Conservation (phyloP, 1,140 invertebrate genomes). For the Calephelis virginiensis region DNA sequence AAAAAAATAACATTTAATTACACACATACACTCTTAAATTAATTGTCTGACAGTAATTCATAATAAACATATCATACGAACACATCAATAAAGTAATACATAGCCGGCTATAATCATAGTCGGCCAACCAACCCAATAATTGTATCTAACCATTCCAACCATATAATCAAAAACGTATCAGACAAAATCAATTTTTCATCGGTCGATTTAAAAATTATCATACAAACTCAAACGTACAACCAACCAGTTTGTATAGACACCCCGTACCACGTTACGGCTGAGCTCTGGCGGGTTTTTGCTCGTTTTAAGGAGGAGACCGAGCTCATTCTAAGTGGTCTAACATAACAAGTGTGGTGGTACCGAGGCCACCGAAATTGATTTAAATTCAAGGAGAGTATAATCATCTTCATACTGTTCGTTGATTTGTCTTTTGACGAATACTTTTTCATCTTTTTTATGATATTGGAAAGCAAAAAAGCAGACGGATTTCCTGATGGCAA, state of each 20-base stretch:
- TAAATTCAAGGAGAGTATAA: slow-evolving; percentile 52
- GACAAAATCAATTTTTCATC: slow-evolving; percentile 73
- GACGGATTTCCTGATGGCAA: too few relatives aligned
- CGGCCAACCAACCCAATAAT: slow-evolving; percentile 49
- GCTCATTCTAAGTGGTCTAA: slow-evolving; percentile 37
- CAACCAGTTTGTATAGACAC: slow-evolving; percentile 38
- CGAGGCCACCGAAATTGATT: slow-evolving; percentile 63
- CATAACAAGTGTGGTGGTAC: slow-evolving; percentile 51
- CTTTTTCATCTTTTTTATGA: neutral
- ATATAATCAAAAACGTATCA: slow-evolving; percentile 73
- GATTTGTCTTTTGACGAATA: slow-evolving; percentile 1
- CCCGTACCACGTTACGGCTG: slow-evolving; percentile 6
- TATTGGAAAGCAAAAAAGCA: too few relatives aligned
- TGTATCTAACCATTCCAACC: slow-evolving; percentile 60
- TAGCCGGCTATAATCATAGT: slow-evolving; percentile 22
- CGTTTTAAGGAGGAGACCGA: slow-evolving; percentile 19
- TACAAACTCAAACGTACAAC: slow-evolving; percentile 41
- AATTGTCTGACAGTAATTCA: slow-evolving; percentile 13
- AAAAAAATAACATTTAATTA: slow-evolving; percentile 12
- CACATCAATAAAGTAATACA: slow-evolving; percentile 9
- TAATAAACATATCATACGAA: slow-evolving; percentile 15
- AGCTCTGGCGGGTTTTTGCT: slow-evolving; percentile 16
- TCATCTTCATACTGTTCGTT: neutral
- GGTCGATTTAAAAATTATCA: slow-evolving; percentile 71
- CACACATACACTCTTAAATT: slow-evolving; percentile 10